Percentiles rank a stretch among this genome's conserved stretches.
Conservation (phyloP, 2,888 invertebrate species). For the Bellardia pandia region DNA sequence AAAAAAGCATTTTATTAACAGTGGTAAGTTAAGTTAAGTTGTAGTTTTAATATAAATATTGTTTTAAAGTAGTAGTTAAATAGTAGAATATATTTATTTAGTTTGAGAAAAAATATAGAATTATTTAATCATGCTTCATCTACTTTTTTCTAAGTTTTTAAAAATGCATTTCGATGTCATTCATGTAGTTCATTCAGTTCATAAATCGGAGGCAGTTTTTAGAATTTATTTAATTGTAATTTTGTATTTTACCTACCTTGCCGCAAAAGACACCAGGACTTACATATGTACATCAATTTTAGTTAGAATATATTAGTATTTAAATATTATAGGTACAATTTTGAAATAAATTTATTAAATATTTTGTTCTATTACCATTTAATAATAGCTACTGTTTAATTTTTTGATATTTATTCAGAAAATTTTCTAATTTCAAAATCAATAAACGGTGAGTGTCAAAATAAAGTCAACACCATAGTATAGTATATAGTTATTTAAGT, state of each 20-base stretch:
- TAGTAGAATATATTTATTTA: conserved; percentile 14
- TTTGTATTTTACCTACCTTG: conserved; percentile 59
- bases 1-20: conserved; percentile 21
- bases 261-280: background rate
- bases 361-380: too few relatives aligned
- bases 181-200: conserved; percentile 26
- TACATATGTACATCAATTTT: background rate
- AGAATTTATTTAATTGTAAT: background rate
- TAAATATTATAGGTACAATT: background rate
- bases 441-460: too few relatives aligned
- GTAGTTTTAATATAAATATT: background rate
- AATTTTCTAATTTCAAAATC: too few relatives aligned
- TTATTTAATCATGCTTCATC: conserved; percentile 63
- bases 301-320: background rate
- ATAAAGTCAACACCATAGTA: too few relatives aligned
- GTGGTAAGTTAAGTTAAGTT: background rate
- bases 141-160: conserved; percentile 46
- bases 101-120: conserved; percentile 21
- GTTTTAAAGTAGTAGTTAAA: background rate
- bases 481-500: too few relatives aligned
- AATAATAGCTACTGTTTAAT: too few relatives aligned
- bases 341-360: too few relatives aligned
- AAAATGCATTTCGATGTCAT: conserved; percentile 52
- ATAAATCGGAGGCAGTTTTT: background rate
- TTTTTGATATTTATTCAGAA: too few relatives aligned